Conservation (phyloP, 2,113 vertebrate genomes). For the Dasypus novemcinctus region DNA sequence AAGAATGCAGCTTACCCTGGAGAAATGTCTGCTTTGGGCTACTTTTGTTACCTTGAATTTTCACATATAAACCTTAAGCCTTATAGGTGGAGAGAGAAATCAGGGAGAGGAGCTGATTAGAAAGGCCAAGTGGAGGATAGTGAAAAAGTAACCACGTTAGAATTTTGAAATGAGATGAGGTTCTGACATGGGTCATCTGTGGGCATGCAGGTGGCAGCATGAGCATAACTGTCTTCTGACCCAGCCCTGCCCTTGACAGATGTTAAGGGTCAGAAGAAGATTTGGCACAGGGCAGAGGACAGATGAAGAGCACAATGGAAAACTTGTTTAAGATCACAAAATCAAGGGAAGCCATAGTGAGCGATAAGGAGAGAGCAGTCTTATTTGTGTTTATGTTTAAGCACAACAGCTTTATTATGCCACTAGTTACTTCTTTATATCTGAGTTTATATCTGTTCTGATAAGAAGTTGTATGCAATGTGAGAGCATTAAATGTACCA, state of each 20-base stretch:
- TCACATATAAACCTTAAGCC: neutral
- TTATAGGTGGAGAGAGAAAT: neutral
- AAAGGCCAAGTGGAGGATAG: neutral
- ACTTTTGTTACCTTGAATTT: neutral
- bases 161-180: neutral
- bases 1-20: neutral
- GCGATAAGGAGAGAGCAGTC: neutral
- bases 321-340: neutral
- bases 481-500: neutral
- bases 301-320: neutral
- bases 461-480: neutral
- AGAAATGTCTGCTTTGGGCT: neutral
- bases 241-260: neutral
- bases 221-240: conserved; percentile 5
- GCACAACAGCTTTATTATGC: neutral
- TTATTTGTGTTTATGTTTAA: neutral
- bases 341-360: neutral
- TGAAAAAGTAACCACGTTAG: neutral
- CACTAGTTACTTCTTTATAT: neutral
- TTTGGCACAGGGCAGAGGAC: neutral
- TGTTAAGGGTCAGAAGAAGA: neutral
- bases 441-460: neutral
- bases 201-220: neutral
- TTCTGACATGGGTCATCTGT: neutral
- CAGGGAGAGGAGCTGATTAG: neutral